Evolutionary conservation across 2,113 vertebrate species (phyloP), one percentile per base, ranked within the genome.

Genomic region (Orycteropus afer): DNA sequence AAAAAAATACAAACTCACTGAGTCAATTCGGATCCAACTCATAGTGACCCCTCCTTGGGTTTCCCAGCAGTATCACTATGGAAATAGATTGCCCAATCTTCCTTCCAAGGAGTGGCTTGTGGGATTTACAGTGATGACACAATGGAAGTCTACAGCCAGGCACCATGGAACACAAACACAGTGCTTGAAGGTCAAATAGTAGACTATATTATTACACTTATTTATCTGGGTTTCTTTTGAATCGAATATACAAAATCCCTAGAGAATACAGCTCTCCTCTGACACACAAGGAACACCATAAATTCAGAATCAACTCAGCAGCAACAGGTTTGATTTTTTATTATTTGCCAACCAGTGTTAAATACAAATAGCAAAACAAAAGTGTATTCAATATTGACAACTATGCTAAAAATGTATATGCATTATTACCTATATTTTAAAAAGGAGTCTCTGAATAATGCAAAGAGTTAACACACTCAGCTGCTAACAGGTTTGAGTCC

Each of bases 361-460:
- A 94, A 42, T 37, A 57, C 18, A 93, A n/a, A n/a, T 89, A 32
- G 49, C 29, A 83, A 82, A 82, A 91, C 9, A 45, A 86, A 82
- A 29, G 73, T 25, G 49, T 0, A 76, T 25, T 85, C 67, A 49
- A 45, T 81, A 82, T 11, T n/a, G 18, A 34, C 55, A 57, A 78
- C 13, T 83, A 23, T 37, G 10, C 22, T 85, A 61, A 23, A 61
- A 87, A 23, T 55, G 85, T 37, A n/a, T 2, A 86, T 6, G 10
- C 22, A 81, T 93, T 85, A 42, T 77, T 40, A 34, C 55, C 32
- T 83, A 29, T 25, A 59, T 94, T 78, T 86, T 94, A 42, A 2
- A 61, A 91, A 95, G 29, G 27, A 92, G 9, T 25, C 18, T 59
- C 57, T 61, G 59, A 4, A 25, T 61, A 25, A 3, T 29, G 59